Evolutionary conservation across 2,888 invertebrate species (phyloP).

Genomic region (Amphimallon solstitiale): DNA sequence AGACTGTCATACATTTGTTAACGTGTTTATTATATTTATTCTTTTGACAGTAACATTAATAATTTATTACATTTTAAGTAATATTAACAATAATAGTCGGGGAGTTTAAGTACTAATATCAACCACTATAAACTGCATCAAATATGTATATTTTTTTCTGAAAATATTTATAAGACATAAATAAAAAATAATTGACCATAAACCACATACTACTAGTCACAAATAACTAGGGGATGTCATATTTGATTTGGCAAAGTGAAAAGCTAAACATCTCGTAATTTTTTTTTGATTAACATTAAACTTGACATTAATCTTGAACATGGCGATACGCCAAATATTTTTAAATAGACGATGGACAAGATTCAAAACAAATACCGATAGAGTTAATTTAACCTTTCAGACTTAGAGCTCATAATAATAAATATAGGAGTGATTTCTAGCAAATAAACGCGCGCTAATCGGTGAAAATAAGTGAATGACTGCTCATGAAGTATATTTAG

Average conservation of each 20-base stretch:
- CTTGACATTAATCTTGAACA: slow-evolving; percentile 7
- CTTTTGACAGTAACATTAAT: too few species aligned
- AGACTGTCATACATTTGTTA: too few species aligned
- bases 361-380: neutral
- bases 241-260: neutral
- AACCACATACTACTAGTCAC: neutral
- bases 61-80: too few species aligned
- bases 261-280: neutral
- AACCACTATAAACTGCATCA: too few species aligned
- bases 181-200: too few species aligned
- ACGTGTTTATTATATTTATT: too few species aligned
- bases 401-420: neutral
- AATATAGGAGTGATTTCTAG: neutral
- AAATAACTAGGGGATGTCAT: neutral
- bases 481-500: neutral
- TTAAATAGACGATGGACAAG: neutral
- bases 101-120: too few species aligned
- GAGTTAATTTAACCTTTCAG: neutral
- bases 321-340: slow-evolving; percentile 6
- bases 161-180: too few species aligned
- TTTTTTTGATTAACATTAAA: slow-evolving; percentile 12
- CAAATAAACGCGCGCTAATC: neutral
- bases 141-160: too few species aligned
- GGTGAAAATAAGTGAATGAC: neutral
- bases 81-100: too few species aligned